These are phyloP conservation scores for Coleophora flavipennella DNA, from an alignment of 2,888 invertebrate genomes.

Conservation along the genomic window DNA sequence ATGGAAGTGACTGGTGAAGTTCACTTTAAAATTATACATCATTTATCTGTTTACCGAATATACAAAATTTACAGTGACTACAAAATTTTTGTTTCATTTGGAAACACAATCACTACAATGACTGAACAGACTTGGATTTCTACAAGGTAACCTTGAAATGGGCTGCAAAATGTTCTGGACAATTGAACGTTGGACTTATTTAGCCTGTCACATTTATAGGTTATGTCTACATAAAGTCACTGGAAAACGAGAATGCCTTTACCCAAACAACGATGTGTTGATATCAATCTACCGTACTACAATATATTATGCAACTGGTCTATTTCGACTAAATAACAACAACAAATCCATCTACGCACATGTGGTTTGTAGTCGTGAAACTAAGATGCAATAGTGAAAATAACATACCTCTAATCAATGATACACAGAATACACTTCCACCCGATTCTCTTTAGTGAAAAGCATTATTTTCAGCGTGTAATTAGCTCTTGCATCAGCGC, in stretches of 20 bases:
- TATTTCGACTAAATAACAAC: conserved; percentile 52
- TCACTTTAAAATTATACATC: not conserved
- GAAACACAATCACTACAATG: conserved; percentile 16
- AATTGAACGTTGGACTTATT: conserved; percentile 59
- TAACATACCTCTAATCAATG: conserved; percentile 61
- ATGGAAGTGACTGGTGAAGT: too few relatives aligned
- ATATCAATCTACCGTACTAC: conserved; percentile 37
- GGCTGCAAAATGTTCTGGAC: conserved; percentile 35
- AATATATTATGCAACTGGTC: conserved; percentile 43
- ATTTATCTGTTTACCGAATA: conserved; percentile 1
- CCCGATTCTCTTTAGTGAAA: conserved; percentile 41
- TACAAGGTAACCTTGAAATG: conserved; percentile 42
- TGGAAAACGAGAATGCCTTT: conserved; percentile 24
- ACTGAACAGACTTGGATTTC: conserved; percentile 15
- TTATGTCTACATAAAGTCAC: conserved; percentile 36
- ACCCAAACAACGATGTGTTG: conserved; percentile 23
- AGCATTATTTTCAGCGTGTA: conserved; percentile 52
- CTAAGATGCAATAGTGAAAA: conserved; percentile 58
- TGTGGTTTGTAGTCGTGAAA: conserved; percentile 61
- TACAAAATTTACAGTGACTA: not conserved
- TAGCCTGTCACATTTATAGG: conserved; percentile 61
- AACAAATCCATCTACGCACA: conserved; percentile 61
- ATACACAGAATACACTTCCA: conserved; percentile 43
- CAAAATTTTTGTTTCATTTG: too few relatives aligned
- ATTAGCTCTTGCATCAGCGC: conserved; percentile 42